Evolutionary conservation across 2,888 invertebrate genomes (phyloP).

Genomic region (Sabellastarte sp.): DNA sequence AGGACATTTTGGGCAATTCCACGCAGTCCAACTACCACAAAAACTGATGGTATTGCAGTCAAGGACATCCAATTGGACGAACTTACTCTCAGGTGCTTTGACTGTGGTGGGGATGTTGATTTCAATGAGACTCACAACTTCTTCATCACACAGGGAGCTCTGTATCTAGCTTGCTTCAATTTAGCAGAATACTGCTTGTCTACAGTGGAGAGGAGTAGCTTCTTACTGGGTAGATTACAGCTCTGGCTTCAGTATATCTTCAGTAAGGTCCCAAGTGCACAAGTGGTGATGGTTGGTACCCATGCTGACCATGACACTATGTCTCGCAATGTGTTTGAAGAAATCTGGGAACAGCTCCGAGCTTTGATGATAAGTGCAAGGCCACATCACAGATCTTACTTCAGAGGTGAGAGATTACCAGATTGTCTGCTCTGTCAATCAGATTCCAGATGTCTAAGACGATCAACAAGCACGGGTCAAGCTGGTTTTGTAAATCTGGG

Average conservation of each 20-base stretch:
- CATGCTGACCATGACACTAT: slow-evolving; percentile 28
- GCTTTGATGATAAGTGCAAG: slow-evolving; percentile 19
- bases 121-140: slow-evolving; percentile 34
- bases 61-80: slow-evolving; percentile 25
- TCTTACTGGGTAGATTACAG: slow-evolving; percentile 28
- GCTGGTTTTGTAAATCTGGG: slow-evolving; percentile 28
- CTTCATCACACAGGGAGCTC: slow-evolving; percentile 30
- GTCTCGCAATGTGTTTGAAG: slow-evolving; percentile 12
- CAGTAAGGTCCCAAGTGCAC: slow-evolving; percentile 27
- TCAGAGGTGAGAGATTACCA: slow-evolving; percentile 16
- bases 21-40: slow-evolving; percentile 9
- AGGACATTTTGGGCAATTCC: slow-evolving; percentile 19
- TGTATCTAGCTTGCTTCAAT: slow-evolving; percentile 31
- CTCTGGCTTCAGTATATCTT: slow-evolving; percentile 33
- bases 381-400: slow-evolving; percentile 23
- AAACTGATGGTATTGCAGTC: slow-evolving; percentile 23
- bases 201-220: slow-evolving; percentile 25
- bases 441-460: slow-evolving; percentile 18
- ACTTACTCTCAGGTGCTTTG: slow-evolving; percentile 26
- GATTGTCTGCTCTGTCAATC: slow-evolving; percentile 30
- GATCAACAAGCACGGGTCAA: slow-evolving; percentile 5
- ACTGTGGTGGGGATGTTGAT: slow-evolving; percentile 34
- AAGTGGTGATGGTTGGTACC: slow-evolving; percentile 30
- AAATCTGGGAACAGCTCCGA: slow-evolving; percentile 29
- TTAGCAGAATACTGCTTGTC: slow-evolving; percentile 27